Percentiles rank a stretch among this genome's conserved stretches.
Evolutionary conservation across 1,140 invertebrate genomes (phyloP).

Genomic region (Dufourea novaeangliae): DNA sequence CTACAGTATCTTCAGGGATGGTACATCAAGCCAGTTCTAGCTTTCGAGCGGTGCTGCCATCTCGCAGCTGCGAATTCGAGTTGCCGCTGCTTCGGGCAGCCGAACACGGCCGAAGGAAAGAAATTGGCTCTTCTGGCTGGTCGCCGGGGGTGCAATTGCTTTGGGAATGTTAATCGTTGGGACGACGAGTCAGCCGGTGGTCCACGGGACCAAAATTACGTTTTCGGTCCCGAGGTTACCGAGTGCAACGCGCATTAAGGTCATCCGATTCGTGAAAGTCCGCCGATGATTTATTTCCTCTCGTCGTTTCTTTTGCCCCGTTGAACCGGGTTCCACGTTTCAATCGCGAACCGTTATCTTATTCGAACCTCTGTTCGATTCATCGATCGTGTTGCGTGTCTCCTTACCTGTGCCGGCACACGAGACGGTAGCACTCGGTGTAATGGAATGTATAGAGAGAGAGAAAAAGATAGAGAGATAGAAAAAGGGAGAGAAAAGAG

Average conservation of each 20-base stretch:
- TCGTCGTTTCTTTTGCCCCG: slow-evolving; percentile 24
- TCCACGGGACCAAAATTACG: slow-evolving; percentile 67
- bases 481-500: too few relatives aligned
- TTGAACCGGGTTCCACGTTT: neutral
- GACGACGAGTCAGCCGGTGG: slow-evolving; percentile 68
- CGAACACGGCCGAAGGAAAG: slow-evolving; percentile 55
- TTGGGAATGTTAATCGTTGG: slow-evolving; percentile 75
- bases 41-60: slow-evolving; percentile 69
- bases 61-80: slow-evolving; percentile 35
- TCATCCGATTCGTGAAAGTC: slow-evolving; percentile 53
- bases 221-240: slow-evolving; percentile 56
- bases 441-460: slow-evolving; percentile 41
- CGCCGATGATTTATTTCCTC: slow-evolving; percentile 30
- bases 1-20: slow-evolving; percentile 46
- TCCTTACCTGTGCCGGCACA: neutral
- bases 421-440: slow-evolving; percentile 41
- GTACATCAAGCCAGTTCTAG: neutral
- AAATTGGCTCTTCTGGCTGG: slow-evolving; percentile 65
- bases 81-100: slow-evolving; percentile 8
- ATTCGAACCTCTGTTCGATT: neutral
- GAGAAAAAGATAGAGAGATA: too few relatives aligned
- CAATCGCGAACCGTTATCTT: neutral
- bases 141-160: slow-evolving; percentile 76
- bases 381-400: too few relatives aligned
- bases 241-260: slow-evolving; percentile 52